Conservation (phyloP, 2,113 vertebrate species). For the Catagonus wagneri region DNA sequence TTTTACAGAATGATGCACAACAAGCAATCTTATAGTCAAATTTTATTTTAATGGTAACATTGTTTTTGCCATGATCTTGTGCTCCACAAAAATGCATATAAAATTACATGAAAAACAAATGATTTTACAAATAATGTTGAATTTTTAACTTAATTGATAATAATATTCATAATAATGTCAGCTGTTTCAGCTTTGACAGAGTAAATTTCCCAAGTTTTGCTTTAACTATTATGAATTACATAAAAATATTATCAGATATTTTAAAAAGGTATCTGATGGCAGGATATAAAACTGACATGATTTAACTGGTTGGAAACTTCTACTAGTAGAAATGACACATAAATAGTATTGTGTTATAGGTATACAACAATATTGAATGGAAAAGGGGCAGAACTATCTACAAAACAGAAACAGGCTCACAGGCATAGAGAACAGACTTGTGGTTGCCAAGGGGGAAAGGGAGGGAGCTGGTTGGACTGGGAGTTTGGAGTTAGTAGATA, state of each 20-base stretch:
- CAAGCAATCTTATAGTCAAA: neutral
- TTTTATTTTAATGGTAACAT: constrained; percentile 22
- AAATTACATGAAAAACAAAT: neutral
- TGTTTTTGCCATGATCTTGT: neutral
- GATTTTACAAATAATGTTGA: neutral
- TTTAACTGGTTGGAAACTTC: neutral
- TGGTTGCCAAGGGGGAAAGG: no score
- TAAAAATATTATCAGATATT: constrained; percentile 15
- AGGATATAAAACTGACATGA: neutral
- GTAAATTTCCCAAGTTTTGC: neutral
- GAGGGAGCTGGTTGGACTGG: no score
- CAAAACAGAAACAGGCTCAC: no score
- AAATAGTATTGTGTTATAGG: neutral
- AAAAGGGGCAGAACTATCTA: neutral
- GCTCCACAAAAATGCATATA: neutral
- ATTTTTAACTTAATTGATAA: neutral
- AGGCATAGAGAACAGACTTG: no score
- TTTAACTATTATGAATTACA: neutral
- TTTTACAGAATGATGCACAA: neutral
- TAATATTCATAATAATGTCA: neutral
- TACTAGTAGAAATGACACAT: neutral
- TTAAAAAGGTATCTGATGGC: neutral
- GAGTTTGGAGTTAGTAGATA: no score
- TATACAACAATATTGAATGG: neutral
- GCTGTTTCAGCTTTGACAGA: neutral